Conservation (phyloP, 2,797 vertebrate species). For the Hephaestus fuliginosus region DNA sequence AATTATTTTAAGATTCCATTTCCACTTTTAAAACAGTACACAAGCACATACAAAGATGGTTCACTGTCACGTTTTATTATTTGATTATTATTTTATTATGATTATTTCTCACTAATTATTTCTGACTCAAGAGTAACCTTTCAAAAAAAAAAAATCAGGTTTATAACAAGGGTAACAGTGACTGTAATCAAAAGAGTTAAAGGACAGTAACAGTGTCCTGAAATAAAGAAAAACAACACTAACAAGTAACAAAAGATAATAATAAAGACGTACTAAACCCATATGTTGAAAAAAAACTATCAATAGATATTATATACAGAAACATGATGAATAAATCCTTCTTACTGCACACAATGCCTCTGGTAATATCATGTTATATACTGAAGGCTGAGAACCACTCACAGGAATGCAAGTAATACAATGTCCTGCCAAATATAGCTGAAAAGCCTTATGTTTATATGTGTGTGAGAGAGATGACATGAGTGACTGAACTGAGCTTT, state of each 20-base stretch:
- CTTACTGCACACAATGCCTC: neutral
- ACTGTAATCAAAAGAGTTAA: neutral
- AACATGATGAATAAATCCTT: neutral
- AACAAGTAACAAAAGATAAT: neutral
- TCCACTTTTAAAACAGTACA: neutral
- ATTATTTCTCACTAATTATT: neutral
- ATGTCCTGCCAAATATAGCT: neutral
- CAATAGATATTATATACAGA: neutral
- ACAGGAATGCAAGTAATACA: neutral
- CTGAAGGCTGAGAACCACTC: neutral
- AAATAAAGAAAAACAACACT: neutral
- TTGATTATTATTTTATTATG: too few relatives aligned
- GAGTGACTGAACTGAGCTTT: neutral
- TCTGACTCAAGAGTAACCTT: neutral
- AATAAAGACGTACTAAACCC: neutral
- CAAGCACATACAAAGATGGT: neutral
- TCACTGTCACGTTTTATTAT: neutral
- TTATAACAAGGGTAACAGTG: neutral
- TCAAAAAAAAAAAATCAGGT: neutral
- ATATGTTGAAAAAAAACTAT: neutral
- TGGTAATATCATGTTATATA: neutral
- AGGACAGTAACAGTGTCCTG: neutral
- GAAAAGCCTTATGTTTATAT: neutral
- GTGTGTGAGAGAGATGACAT: constrained; percentile 6
- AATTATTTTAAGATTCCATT: neutral